Evolutionary conservation across 2,113 vertebrate genomes (phyloP).

Genomic region (Sapajus apella): DNA sequence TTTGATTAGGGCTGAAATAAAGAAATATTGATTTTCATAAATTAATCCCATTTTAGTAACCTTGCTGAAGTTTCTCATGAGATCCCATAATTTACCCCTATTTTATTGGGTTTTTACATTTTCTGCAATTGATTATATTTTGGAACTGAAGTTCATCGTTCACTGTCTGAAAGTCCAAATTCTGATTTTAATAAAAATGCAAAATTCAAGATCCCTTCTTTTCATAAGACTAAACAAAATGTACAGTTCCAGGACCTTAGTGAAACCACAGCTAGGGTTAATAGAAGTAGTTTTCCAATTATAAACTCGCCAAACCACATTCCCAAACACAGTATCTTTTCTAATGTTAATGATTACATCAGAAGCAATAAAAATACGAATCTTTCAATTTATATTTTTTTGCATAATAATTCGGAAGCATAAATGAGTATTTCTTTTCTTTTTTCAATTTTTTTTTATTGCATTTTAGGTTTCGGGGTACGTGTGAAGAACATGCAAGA

Average conservation of each 20-base stretch:
- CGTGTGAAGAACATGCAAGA: no score
- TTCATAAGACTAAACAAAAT: slow-evolving; percentile 11
- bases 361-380: not conserved
- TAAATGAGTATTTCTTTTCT: not conserved
- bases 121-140: not conserved
- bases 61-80: slow-evolving; percentile 26
- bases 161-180: slow-evolving; percentile 34
- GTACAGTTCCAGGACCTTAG: not conserved
- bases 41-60: not conserved
- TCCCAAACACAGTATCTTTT: not conserved
- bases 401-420: not conserved
- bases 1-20: not conserved
- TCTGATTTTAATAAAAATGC: slow-evolving; percentile 38
- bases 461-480: no score
- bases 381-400: not conserved
- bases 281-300: not conserved
- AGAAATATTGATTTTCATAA: not conserved
- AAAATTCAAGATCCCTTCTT: not conserved
- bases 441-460: no score
- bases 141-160: not conserved
- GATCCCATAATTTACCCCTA: not conserved
- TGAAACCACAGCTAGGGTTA: not conserved
- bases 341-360: not conserved
- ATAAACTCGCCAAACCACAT: not conserved
- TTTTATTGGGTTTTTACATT: slow-evolving; percentile 29